Conservation (phyloP, 2,888 invertebrate genomes). For the Azorinus chamasolen region DNA sequence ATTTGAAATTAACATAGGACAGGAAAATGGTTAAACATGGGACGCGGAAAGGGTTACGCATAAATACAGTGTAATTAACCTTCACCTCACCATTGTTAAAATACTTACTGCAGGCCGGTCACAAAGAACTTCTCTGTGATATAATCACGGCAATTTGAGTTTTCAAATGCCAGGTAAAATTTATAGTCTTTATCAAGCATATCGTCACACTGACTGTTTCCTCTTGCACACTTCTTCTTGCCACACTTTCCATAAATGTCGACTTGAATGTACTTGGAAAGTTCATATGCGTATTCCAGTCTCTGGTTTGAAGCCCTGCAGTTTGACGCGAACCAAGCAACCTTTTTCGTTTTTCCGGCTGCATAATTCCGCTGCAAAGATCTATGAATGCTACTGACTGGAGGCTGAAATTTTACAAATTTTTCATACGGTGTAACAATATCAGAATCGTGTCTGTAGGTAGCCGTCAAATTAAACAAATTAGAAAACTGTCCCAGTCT, state of each 20-base stretch:
- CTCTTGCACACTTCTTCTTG: conserved; percentile 86
- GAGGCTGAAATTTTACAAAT: conserved; percentile 94
- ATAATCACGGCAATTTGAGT: conserved; percentile 98
- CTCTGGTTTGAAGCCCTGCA: conserved; percentile 97
- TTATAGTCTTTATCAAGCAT: conserved; percentile 97
- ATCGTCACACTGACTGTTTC: conserved; percentile 91
- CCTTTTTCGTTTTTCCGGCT: conserved; percentile 96
- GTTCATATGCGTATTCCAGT: conserved; percentile 94
- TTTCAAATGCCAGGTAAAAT: conserved; percentile 98
- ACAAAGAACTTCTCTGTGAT: conserved; percentile 99
- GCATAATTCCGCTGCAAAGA: conserved; percentile 77
- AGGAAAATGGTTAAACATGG: no score
- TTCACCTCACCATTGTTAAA: no score
- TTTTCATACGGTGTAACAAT: conserved; percentile 98
- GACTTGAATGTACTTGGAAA: conserved; percentile 92
- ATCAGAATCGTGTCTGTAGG: conserved; percentile 97
- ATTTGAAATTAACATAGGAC: no score
- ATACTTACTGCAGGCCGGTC: conserved; percentile 94
- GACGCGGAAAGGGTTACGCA: no score
- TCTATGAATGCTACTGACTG: conserved; percentile 5
- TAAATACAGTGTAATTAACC: no score
- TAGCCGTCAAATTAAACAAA: conserved; percentile 98
- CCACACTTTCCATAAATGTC: conserved; percentile 85
- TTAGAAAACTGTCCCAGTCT: conserved; percentile 91
- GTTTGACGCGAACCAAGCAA: conserved; percentile 99